phyloP scores from a whole-genome alignment of 2,888 invertebrate genomes.

The Lysandra coridon region DNA sequence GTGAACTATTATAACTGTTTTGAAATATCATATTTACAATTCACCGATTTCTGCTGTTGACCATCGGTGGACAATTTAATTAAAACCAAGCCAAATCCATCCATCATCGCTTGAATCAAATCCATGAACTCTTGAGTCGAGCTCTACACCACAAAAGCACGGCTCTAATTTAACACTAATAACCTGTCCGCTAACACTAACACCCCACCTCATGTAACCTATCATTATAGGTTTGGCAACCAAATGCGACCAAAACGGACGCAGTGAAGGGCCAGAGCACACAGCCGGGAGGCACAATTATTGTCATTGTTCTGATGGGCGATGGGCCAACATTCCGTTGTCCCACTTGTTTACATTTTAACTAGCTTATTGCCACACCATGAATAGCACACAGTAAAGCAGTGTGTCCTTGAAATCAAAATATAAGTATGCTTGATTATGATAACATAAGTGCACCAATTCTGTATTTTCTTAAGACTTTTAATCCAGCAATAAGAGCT shows the following conservation, averaged over 20 bases:
- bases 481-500: too few relatives aligned
- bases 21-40: not conserved
- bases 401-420: not conserved
- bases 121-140: not conserved
- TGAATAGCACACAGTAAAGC: not conserved
- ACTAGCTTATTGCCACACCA: not conserved
- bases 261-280: constrained; percentile 78
- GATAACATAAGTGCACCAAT: too few relatives aligned
- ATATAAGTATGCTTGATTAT: too few relatives aligned
- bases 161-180: not conserved
- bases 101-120: not conserved
- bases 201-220: constrained; percentile 47
- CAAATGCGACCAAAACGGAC: constrained; percentile 53
- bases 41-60: too few relatives aligned
- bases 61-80: too few relatives aligned
- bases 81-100: too few relatives aligned
- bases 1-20: not conserved
- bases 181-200: constrained; percentile 43
- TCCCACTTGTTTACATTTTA: constrained; percentile 36
- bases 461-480: too few relatives aligned
- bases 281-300: constrained; percentile 66
- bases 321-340: constrained; percentile 40
- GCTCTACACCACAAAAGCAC: not conserved
- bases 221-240: constrained; percentile 75
- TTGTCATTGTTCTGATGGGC: constrained; percentile 55